Evolutionary conservation across 2,888 invertebrate species (phyloP).

Genomic region (Stenoptilia bipunctidactyla): DNA sequence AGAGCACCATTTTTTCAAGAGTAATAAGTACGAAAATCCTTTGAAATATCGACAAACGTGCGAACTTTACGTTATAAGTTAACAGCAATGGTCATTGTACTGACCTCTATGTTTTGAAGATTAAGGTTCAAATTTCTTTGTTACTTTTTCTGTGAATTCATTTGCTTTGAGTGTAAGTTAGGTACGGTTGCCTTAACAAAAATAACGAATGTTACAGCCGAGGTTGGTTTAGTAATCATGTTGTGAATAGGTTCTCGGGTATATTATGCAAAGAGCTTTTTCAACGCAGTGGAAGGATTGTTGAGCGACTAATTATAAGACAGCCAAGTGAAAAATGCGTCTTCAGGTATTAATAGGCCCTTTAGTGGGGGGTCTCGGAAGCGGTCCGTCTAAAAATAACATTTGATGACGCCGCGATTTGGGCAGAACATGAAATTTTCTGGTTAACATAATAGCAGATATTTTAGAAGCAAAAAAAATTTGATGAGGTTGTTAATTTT

Average conservation of each 20-base stretch:
- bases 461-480: no score
- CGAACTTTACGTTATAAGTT: neutral
- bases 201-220: conserved; percentile 60
- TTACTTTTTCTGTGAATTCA: neutral
- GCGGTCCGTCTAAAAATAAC: no score
- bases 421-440: no score
- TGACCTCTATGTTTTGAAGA: neutral
- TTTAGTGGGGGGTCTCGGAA: conserved; percentile 1
- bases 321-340: neutral
- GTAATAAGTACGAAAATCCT: neutral
- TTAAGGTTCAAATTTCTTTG: neutral
- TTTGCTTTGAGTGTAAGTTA: conserved; percentile 18
- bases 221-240: conserved; percentile 49
- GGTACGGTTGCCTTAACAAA: conserved; percentile 67
- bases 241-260: conserved; percentile 48
- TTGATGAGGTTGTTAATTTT: no score
- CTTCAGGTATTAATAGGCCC: neutral
- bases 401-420: no score
- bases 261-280: conserved; percentile 28
- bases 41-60: conserved; percentile 1
- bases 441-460: no score
- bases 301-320: neutral
- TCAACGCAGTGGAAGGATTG: conserved; percentile 11
- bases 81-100: neutral
- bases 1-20: neutral